Base-by-base conservation (phyloP, 2,113 vertebrate species). In the Anoura caudifer region DNA sequence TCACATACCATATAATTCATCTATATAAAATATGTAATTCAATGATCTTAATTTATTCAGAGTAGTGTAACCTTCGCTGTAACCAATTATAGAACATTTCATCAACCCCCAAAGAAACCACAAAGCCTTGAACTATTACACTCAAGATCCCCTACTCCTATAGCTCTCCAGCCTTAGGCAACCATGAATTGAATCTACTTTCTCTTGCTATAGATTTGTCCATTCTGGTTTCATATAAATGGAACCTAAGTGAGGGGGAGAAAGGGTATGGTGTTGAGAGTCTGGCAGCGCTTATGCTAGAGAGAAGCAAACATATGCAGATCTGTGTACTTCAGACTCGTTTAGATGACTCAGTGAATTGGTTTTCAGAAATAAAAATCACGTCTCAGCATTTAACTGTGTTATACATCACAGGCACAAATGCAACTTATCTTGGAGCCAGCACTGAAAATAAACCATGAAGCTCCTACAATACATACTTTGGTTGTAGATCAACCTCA, bases 401-500 rank as follows among this genome's bases (percentile, higher is more conserved):
- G 12, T 69, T 96, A 82, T 67, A 93, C 5, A 87, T 86, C 73
- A 87, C 70, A 7, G 70, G 5, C 88, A 70, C 28, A 50, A 97
- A 95, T 82, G 79, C 50, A 98, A 41, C 50, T 87, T 93, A 87
- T 93, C 67, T 92, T 97, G 43, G 36, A 82, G 91, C 70, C 33
- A 0, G 0, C 84, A 81, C 63, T 97, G 95, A 4, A 54, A 95
- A 94, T 33, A 97, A 96, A 12, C 38, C 50, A 93, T 1, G 41
- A 83, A 88, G 26, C 59, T 88, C 79, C 85, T 95, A 95, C 90
- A 92, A 96, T 59, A 41, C 41, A 59, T 33, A 22, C 1, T 86
- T 95, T 83, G 92, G n/a, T 94, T 93, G 79, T 87, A 88, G 54
- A 96, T 96, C 19, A 19, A 91, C 69, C 76, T 92, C 43, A 88